Percentiles rank a stretch among this genome's conserved stretches.
phyloP scores from a whole-genome alignment of 2,113 vertebrate species.

The Rattus rattus region DNA sequence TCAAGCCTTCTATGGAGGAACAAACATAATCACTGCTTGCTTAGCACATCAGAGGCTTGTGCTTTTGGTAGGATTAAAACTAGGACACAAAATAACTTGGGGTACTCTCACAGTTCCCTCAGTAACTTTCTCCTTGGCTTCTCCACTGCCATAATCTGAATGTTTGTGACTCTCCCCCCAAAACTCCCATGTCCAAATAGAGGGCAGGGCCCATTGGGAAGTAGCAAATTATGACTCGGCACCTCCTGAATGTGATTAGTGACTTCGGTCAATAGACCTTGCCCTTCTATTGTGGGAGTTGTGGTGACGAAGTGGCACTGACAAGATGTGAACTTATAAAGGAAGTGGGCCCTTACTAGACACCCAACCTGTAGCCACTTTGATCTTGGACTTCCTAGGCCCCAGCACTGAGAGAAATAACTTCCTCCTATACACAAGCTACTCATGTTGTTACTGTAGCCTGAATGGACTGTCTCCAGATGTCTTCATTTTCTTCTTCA shows the following conservation, averaged over 20 bases:
- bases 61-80: constrained; percentile 15
- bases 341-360: neutral
- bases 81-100: neutral
- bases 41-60: neutral
- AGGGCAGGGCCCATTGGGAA: neutral
- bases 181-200: neutral
- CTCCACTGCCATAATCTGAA: neutral
- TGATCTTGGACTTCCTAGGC: neutral
- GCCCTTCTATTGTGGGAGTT: neutral
- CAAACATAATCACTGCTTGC: neutral
- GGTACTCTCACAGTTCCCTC: neutral
- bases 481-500: neutral
- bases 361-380: neutral
- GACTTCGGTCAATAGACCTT: neutral
- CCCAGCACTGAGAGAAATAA: neutral
- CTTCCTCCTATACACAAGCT: neutral
- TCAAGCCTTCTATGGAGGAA: neutral
- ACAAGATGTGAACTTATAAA: neutral
- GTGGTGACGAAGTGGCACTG: neutral
- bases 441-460: neutral
- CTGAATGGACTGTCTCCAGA: neutral
- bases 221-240: neutral
- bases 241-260: neutral
- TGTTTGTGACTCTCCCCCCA: neutral
- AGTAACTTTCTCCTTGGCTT: neutral